Conservation (phyloP, 2,888 invertebrate species). For the Cordilura impudica region DNA sequence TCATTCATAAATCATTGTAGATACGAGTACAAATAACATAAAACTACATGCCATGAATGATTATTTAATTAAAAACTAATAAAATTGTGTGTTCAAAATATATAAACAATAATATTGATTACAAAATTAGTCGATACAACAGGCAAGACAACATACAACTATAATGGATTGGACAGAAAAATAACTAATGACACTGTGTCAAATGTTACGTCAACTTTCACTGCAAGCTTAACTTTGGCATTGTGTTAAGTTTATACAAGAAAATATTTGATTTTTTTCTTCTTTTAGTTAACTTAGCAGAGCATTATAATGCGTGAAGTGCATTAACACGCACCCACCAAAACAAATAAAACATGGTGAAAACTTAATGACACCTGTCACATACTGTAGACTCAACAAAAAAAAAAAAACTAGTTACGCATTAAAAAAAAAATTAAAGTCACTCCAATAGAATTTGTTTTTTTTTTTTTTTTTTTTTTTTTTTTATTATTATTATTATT, state of each 20-base stretch:
- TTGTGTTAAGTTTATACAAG: background rate
- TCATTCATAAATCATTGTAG: background rate
- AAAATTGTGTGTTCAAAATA: background rate
- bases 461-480: too few relatives aligned
- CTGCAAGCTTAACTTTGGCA: constrained; percentile 9
- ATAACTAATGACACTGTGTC: constrained; percentile 28
- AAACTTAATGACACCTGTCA: constrained; percentile 43
- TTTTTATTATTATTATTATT: too few relatives aligned
- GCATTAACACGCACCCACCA: background rate
- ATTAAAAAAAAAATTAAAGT: too few relatives aligned
- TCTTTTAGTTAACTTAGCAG: background rate
- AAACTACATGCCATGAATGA: background rate
- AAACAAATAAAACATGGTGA: constrained; percentile 11
- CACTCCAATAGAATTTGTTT: too few relatives aligned
- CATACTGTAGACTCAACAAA: too few relatives aligned
- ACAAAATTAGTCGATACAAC: background rate
- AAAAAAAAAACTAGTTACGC: too few relatives aligned
- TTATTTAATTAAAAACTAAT: background rate
- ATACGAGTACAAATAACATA: background rate
- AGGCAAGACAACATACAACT: too few relatives aligned
- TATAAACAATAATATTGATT: background rate
- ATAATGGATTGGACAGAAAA: background rate
- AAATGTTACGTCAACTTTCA: constrained; percentile 61
- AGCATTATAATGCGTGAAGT: background rate
- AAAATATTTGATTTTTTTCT: constrained; percentile 9